Percentiles rank a stretch among this genome's conserved stretches.
Conservation (phyloP, 2,888 invertebrate genomes). For the Dastarcus helophoroides region DNA sequence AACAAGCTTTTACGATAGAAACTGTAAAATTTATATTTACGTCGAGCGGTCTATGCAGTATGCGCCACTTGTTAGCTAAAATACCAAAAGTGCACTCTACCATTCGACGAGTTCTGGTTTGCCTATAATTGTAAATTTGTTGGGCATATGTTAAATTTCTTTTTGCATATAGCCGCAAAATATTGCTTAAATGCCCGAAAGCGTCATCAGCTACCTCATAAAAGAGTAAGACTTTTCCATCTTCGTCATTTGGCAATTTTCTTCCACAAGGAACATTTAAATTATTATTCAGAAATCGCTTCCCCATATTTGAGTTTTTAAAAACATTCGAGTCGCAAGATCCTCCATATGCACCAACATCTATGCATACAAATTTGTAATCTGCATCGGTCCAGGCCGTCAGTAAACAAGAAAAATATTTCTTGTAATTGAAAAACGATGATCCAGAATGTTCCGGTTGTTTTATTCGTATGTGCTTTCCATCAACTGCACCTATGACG, state of each 20-base stretch:
- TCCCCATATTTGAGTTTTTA: constrained; percentile 21
- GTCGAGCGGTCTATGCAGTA: constrained; percentile 15
- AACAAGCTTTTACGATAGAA: constrained; percentile 11
- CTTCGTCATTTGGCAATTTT: constrained; percentile 19
- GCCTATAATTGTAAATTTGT: constrained; percentile 18
- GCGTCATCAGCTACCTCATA: constrained; percentile 24
- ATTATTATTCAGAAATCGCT: constrained; percentile 14
- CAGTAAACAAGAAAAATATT: constrained; percentile 16
- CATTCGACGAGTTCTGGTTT: constrained; percentile 18
- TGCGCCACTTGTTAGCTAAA: constrained; percentile 26
- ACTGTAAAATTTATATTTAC: constrained; percentile 9
- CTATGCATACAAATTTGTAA: constrained; percentile 16
- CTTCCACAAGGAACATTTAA: constrained; percentile 18
- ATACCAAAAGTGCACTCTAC: constrained; percentile 24
- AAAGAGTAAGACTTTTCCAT: constrained; percentile 18
- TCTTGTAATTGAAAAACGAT: constrained; percentile 22
- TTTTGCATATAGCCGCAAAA: constrained; percentile 23
- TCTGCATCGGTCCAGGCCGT: constrained; percentile 15
- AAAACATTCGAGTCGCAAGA: constrained; percentile 20
- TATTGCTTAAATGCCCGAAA: constrained; percentile 21
- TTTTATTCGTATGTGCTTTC: constrained; percentile 21
- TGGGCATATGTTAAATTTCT: constrained; percentile 16
- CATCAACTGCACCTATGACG: constrained; percentile 23
- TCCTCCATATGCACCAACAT: constrained; percentile 21
- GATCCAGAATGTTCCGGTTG: constrained; percentile 20